Conservation (phyloP, 2,113 vertebrate species). For the Albula goreensis region DNA sequence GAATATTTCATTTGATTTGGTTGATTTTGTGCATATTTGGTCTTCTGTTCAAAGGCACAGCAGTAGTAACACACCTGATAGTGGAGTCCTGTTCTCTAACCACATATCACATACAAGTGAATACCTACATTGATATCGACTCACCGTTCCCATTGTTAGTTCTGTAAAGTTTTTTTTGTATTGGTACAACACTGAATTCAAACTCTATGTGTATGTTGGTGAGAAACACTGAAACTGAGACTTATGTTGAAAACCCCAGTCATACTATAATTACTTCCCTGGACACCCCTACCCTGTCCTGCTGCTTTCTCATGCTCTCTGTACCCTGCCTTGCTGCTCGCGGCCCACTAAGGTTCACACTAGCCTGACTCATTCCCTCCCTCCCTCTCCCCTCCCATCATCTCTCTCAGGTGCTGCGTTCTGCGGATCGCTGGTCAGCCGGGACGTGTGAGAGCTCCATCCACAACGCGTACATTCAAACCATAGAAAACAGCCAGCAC, state of each 20-base stretch:
- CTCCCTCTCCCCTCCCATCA: not conserved
- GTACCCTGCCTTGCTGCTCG: not conserved
- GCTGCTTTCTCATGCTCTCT: not conserved
- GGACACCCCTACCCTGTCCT: not conserved
- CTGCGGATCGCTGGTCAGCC: slow-evolving; percentile 82
- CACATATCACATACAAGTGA: not conserved
- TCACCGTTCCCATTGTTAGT: not conserved
- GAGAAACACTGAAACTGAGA: not conserved
- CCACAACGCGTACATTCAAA: slow-evolving; percentile 77
- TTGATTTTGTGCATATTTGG: no score
- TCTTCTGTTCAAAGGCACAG: not conserved
- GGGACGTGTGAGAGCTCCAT: slow-evolving; percentile 82
- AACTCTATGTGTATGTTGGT: not conserved
- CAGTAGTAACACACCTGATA: not conserved
- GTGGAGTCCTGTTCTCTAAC: no score
- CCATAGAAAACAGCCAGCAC: slow-evolving; percentile 78
- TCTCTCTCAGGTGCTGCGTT: slow-evolving; percentile 75
- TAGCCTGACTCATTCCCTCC: not conserved
- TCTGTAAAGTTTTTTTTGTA: not conserved
- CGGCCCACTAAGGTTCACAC: not conserved
- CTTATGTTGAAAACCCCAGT: not conserved
- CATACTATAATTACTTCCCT: not conserved
- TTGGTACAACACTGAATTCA: not conserved
- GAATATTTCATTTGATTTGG: no score
- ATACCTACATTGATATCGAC: not conserved